Evolutionary conservation across 1,140 invertebrate species (phyloP).

Genomic region (Drosophila sp.): DNA sequence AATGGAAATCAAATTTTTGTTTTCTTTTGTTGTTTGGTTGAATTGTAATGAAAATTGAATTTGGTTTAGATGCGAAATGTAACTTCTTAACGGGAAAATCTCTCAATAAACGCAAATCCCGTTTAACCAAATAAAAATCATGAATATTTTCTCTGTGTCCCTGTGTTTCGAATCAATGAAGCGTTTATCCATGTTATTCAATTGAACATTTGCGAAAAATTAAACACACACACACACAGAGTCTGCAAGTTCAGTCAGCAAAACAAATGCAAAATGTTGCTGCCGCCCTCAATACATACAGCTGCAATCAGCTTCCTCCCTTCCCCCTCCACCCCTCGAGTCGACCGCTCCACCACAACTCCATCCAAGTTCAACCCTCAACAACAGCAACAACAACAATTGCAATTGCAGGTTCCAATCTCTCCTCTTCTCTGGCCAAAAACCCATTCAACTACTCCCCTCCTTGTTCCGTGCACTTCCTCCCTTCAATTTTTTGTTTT

Average conservation of each 20-base stretch:
- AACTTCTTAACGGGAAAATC: conserved; percentile 31
- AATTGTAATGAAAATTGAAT: conserved; percentile 37
- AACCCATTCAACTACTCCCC: not conserved
- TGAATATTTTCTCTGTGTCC: conserved; percentile 23
- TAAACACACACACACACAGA: conserved; percentile 45
- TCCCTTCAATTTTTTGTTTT: conserved; percentile 1
- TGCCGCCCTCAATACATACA: conserved; percentile 11
- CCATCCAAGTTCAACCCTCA: not conserved
- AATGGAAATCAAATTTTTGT: not conserved
- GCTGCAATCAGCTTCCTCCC: conserved; percentile 7
- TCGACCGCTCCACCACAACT: not conserved
- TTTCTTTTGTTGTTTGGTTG: not conserved
- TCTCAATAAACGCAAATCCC: conserved; percentile 31
- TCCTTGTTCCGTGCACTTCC: conserved; percentile 1
- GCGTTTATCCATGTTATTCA: conserved; percentile 66
- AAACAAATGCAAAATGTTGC: conserved; percentile 55
- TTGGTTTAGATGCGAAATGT: conserved; percentile 22
- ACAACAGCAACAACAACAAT: conserved; percentile 38
- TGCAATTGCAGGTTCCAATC: conserved; percentile 53
- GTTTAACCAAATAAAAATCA: conserved; percentile 48
- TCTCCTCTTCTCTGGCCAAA: not conserved
- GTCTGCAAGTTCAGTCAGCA: conserved; percentile 34
- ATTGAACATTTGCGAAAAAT: conserved; percentile 75
- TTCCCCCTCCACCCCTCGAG: not conserved
- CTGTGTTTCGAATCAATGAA: conserved; percentile 48